A percentile compares a stretch with the other conserved stretches of the same genome.
phyloP scores from a whole-genome alignment of 1,140 invertebrate genomes.

The Phymastichus coffea region DNA sequence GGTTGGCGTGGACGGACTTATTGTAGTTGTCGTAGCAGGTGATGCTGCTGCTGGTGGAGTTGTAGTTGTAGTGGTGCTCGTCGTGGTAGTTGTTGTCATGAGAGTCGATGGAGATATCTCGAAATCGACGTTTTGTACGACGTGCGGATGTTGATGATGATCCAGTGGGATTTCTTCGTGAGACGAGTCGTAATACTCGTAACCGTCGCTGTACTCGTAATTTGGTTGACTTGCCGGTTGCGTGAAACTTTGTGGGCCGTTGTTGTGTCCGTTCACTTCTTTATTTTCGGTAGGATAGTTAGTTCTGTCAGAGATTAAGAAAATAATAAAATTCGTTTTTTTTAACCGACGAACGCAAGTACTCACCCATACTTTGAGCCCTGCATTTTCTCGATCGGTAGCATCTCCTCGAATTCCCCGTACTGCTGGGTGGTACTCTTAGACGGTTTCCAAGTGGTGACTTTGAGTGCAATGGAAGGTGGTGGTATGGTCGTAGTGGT shows the following conservation, averaged over 20 bases:
- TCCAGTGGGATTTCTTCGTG: constrained; percentile 18
- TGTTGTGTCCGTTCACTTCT: constrained; percentile 31
- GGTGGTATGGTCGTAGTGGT: constrained; percentile 33
- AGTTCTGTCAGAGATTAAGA: too few species aligned
- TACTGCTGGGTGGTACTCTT: constrained; percentile 28
- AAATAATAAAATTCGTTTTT: too few species aligned
- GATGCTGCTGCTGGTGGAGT: background rate
- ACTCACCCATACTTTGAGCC: background rate
- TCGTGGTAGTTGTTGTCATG: constrained; percentile 4
- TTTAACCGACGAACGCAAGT: too few species aligned
- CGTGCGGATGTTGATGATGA: background rate
- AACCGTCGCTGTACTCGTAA: constrained; percentile 38
- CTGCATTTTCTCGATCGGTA: constrained; percentile 40
- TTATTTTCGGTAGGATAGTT: background rate
- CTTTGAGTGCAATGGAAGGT: constrained; percentile 28
- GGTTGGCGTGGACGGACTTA: background rate
- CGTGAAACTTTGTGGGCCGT: constrained; percentile 27
- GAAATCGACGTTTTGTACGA: background rate
- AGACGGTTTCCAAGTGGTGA: constrained; percentile 48
- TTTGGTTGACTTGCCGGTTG: constrained; percentile 8
- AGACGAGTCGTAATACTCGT: constrained; percentile 38
- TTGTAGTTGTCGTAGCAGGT: background rate
- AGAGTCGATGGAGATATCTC: background rate
- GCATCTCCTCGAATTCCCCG: constrained; percentile 39
- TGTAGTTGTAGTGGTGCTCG: background rate